These are phyloP conservation scores for Puffinus mauretanicus DNA, from an alignment of 2,113 vertebrate genomes.

Conservation along the genomic window DNA sequence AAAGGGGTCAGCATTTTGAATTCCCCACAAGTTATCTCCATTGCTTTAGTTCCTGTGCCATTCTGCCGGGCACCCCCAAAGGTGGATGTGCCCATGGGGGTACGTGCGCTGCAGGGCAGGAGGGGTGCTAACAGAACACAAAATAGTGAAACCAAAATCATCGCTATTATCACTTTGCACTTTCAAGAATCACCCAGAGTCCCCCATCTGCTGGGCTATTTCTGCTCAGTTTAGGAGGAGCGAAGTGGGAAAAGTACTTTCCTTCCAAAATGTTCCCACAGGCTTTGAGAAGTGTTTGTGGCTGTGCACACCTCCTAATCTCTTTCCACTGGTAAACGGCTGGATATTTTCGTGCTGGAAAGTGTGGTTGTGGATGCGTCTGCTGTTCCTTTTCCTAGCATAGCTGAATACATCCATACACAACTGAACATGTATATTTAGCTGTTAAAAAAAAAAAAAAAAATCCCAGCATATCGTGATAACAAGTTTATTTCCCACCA, in stretches of 20 bases:
- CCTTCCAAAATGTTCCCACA: not conserved
- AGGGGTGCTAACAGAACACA: not conserved
- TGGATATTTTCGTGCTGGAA: conserved; percentile 12
- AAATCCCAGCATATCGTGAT: not conserved
- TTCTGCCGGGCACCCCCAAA: not conserved
- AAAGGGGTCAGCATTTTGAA: not conserved
- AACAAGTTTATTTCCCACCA: conserved; percentile 10
- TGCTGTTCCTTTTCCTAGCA: conserved; percentile 2
- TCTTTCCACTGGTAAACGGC: not conserved
- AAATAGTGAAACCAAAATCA: not conserved
- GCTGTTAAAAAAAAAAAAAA: not conserved
- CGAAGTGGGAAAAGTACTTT: not conserved
- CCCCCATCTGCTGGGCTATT: not conserved
- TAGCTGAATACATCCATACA: not conserved
- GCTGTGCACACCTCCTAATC: not conserved
- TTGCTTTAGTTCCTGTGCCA: not conserved
- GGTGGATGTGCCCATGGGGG: not conserved
- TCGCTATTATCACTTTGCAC: not conserved
- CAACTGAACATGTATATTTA: conserved; percentile 24
- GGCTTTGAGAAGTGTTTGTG: not conserved
- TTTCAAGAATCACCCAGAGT: not conserved
- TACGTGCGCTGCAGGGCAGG: not conserved
- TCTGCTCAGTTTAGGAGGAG: not conserved
- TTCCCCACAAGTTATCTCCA: not conserved
- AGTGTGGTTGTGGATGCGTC: not conserved